These are phyloP conservation scores for Leistus spinibarbis DNA, from an alignment of 2,888 invertebrate species.

Conservation along the genomic window DNA sequence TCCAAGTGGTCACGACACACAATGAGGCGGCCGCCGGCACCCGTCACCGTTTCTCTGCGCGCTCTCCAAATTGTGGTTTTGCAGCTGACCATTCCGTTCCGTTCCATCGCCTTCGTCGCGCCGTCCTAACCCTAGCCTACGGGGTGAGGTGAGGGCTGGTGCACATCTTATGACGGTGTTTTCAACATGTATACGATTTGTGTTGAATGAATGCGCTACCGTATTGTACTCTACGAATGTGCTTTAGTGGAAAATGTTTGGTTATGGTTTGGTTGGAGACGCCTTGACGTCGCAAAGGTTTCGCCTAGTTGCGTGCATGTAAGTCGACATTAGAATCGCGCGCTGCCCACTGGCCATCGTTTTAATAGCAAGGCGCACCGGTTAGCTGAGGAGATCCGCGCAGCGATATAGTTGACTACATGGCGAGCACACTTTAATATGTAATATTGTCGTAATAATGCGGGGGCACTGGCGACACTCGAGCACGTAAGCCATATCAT, in stretches of 20 bases:
- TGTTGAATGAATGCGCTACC: background rate
- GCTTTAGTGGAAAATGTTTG: background rate
- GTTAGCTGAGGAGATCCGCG: slow-evolving; percentile 54
- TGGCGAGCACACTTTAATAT: slow-evolving; percentile 43
- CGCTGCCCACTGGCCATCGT: slow-evolving; percentile 52
- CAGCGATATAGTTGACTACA: slow-evolving; percentile 49
- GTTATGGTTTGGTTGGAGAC: slow-evolving; percentile 2
- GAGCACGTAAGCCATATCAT: slow-evolving; percentile 37
- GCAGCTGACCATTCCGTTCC: background rate
- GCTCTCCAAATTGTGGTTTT: background rate
- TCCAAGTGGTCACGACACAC: slow-evolving; percentile 51
- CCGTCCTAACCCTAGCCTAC: background rate
- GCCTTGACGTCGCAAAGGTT: slow-evolving; percentile 26
- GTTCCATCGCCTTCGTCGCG: background rate
- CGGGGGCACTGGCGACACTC: slow-evolving; percentile 41
- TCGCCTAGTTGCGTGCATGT: slow-evolving; percentile 46
- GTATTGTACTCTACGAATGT: background rate
- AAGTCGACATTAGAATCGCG: slow-evolving; percentile 44
- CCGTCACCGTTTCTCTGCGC: background rate
- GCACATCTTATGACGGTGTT: background rate
- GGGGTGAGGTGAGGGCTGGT: too few relatives aligned
- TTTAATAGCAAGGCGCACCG: slow-evolving; percentile 55
- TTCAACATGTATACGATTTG: slow-evolving; percentile 8
- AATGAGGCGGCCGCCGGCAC: slow-evolving; percentile 8
- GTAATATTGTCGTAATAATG: slow-evolving; percentile 56